Base-by-base conservation (phyloP, 2,888 invertebrate species). In the Panopea generosa region DNA sequence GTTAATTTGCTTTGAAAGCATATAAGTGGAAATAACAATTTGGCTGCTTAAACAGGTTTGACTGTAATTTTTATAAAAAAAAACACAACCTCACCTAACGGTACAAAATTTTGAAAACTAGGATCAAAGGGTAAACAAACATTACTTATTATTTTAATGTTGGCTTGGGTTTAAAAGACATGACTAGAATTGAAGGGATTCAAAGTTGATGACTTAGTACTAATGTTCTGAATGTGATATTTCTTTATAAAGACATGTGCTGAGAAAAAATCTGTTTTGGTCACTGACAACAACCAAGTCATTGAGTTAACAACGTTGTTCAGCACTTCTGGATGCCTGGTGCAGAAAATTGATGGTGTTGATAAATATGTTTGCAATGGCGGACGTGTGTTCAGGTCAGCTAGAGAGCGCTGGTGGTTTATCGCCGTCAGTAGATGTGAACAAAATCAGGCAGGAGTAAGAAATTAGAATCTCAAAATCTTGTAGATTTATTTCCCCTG, bases 371-470 rank as follows among this genome's bases (percentile, higher is more conserved):
- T 77, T 3, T 93, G 93, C 72, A 49, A 45, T 6, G 89, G 88
- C 2, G 80, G 77, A 29, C 82, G 96, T 60, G 94, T 95, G 65
- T 98, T 97, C 91, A 93, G 95, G 4, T 96, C 97, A 0, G 94
- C 96, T 0, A 94, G 98, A 61, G 97, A 97, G 89, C 93, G 98
- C 27, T 98, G 98, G 98, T 98, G 98, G 98, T 98, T 97, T 88
- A 95, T 98, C 29, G 97, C 96, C 0, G 93, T 97, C 29, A 96
- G 96, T 78, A 96, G 96, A 89, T 97, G 97, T 90, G 68, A 59
- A 11, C n/a, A n/a, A n/a, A 55, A 55, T n/a, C n/a, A n/a, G n/a
- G n/a, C n/a, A n/a, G n/a, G n/a, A n/a, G n/a, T n/a, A n/a, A n/a
- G n/a, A n/a, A n/a, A n/a, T n/a, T n/a, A n/a, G n/a, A n/a, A n/a